phyloP scores from a whole-genome alignment of 2,888 invertebrate species.

The Physocephala rufipes region DNA sequence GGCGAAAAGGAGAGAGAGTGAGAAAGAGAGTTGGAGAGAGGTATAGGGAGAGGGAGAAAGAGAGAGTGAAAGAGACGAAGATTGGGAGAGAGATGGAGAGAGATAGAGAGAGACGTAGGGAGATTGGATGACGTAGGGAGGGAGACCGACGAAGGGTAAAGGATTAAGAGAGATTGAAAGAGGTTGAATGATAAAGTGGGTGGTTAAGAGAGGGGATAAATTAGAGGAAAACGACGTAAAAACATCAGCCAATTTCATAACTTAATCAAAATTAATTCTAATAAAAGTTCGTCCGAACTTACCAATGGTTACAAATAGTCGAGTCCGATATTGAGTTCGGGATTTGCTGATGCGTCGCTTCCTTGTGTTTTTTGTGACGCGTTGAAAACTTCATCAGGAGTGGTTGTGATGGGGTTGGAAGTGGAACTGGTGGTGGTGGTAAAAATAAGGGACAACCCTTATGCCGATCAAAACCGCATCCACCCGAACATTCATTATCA shows the following conservation, averaged over 20 bases:
- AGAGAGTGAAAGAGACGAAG: too few relatives aligned
- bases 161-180: too few relatives aligned
- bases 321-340: conserved; percentile 63
- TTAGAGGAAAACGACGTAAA: neutral
- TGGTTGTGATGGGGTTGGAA: neutral
- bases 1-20: too few relatives aligned
- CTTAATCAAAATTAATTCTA: neutral
- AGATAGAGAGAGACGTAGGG: neutral
- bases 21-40: too few relatives aligned
- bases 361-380: neutral
- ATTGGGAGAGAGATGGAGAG: neutral
- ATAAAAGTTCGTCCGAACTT: conserved; percentile 30
- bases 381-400: neutral
- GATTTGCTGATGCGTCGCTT: conserved; percentile 46
- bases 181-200: too few relatives aligned
- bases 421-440: conserved; percentile 52
- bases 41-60: too few relatives aligned
- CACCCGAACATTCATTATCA: neutral
- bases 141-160: too few relatives aligned
- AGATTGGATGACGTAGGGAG: too few relatives aligned
- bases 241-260: too few relatives aligned
- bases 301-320: conserved; percentile 62
- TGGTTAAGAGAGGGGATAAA: neutral
- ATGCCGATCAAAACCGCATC: neutral
- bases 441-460: conserved; percentile 58